Conservation (phyloP, 2,113 vertebrate species). For the Mesembrinibis cayennensis region DNA sequence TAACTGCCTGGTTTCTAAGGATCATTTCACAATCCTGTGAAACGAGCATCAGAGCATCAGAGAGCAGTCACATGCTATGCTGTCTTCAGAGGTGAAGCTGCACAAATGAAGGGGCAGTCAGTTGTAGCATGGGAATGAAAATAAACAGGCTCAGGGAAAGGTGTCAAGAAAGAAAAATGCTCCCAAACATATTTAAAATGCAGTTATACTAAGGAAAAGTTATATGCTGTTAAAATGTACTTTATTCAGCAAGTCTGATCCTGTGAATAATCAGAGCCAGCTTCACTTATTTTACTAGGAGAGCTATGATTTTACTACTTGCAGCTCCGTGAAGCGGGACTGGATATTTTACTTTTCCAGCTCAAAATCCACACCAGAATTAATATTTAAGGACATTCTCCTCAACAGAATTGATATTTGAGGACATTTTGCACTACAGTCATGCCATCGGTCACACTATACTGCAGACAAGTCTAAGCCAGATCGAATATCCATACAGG, state of each 20-base stretch:
- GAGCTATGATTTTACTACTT: not conserved
- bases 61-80: not conserved
- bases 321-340: not conserved
- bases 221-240: not conserved
- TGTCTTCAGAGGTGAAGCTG: not conserved
- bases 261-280: not conserved
- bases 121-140: not conserved
- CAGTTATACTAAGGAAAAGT: not conserved
- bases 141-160: not conserved
- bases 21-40: not conserved
- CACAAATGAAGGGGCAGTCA: not conserved
- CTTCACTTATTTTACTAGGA: slow-evolving; percentile 1
- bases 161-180: not conserved
- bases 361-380: not conserved
- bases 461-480: not conserved
- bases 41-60: not conserved
- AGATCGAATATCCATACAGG: not conserved
- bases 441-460: not conserved
- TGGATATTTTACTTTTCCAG: not conserved
- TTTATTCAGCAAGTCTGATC: not conserved
- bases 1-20: not conserved
- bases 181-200: not conserved
- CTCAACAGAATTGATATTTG: not conserved
- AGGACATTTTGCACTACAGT: not conserved
- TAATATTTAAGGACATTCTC: not conserved